These are phyloP conservation scores for Coboldia fuscipes DNA, from an alignment of 1,140 invertebrate genomes.

Conservation along the genomic window DNA sequence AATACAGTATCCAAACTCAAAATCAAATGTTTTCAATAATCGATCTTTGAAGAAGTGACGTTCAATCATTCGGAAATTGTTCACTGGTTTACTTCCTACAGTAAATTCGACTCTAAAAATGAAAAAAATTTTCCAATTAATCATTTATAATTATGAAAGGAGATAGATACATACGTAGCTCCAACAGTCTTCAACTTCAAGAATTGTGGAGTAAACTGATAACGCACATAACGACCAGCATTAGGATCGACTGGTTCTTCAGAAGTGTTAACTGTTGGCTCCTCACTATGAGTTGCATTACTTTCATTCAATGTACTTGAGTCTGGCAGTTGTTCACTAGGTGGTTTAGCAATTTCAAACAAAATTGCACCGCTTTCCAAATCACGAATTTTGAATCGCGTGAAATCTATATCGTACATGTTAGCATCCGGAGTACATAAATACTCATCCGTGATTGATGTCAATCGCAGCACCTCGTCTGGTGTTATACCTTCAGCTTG, in stretches of 20 bases:
- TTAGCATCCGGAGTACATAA: slow-evolving; percentile 88
- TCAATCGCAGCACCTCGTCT: slow-evolving; percentile 35
- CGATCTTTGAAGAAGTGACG: slow-evolving; percentile 89
- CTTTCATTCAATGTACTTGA: slow-evolving; percentile 36
- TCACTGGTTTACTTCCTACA: slow-evolving; percentile 75
- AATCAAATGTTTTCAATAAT: slow-evolving; percentile 95
- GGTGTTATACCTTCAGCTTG: slow-evolving; percentile 24
- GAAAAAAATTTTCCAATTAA: slow-evolving; percentile 4
- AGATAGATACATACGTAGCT: slow-evolving; percentile 57
- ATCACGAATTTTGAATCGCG: slow-evolving; percentile 90
- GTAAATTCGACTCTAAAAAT: slow-evolving; percentile 81
- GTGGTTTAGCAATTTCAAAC: slow-evolving; percentile 94
- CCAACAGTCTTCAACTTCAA: slow-evolving; percentile 90
- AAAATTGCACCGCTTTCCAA: slow-evolving; percentile 78
- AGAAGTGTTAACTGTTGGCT: slow-evolving; percentile 33
- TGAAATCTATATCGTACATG: slow-evolving; percentile 95
- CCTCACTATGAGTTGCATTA: slow-evolving; percentile 27
- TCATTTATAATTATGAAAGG: not conserved
- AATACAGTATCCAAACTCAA: slow-evolving; percentile 98
- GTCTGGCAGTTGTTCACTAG: slow-evolving; percentile 31
- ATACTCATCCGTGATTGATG: slow-evolving; percentile 47
- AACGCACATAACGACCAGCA: slow-evolving; percentile 85
- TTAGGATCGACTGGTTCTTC: slow-evolving; percentile 55
- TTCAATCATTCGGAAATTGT: slow-evolving; percentile 97
- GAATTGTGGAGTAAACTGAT: slow-evolving; percentile 92